These are phyloP conservation scores for Acomys russatus DNA, from an alignment of 2,797 vertebrate species.

Conservation along the genomic window DNA sequence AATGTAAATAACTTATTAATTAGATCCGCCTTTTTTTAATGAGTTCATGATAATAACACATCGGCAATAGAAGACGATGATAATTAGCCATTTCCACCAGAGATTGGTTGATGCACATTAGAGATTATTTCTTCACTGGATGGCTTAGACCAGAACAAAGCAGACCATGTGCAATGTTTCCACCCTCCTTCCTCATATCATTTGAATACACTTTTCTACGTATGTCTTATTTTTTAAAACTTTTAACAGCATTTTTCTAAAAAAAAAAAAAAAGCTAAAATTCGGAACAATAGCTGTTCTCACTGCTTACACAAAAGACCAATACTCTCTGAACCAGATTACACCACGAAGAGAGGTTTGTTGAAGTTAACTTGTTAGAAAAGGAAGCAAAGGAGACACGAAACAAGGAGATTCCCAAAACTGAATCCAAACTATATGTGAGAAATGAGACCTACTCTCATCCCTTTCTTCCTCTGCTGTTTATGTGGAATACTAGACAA, in stretches of 20 bases:
- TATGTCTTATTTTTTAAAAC: neutral
- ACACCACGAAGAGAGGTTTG: neutral
- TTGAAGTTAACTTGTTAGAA: neutral
- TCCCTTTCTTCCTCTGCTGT: neutral
- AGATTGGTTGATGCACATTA: conserved; percentile 14
- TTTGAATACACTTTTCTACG: neutral
- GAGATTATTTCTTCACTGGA: neutral
- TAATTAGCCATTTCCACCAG: conserved; percentile 38
- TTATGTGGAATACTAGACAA: neutral
- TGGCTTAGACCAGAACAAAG: neutral
- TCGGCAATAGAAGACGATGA: conserved; percentile 54
- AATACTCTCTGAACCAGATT: neutral
- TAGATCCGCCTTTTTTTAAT: conserved; percentile 59
- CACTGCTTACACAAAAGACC: neutral
- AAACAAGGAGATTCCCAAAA: neutral
- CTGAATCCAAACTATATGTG: neutral
- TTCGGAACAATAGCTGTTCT: neutral
- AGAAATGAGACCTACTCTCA: neutral
- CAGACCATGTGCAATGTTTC: neutral
- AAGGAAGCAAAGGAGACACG: neutral
- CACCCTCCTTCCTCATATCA: neutral
- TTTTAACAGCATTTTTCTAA: neutral
- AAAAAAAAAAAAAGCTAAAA: neutral
- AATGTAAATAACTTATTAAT: conserved; percentile 70
- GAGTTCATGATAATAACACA: conserved; percentile 37